Evolutionary conservation across 2,888 invertebrate genomes (phyloP), one percentile per base, ranked within the genome.

Genomic region (Lasioglossum leucozonium): DNA sequence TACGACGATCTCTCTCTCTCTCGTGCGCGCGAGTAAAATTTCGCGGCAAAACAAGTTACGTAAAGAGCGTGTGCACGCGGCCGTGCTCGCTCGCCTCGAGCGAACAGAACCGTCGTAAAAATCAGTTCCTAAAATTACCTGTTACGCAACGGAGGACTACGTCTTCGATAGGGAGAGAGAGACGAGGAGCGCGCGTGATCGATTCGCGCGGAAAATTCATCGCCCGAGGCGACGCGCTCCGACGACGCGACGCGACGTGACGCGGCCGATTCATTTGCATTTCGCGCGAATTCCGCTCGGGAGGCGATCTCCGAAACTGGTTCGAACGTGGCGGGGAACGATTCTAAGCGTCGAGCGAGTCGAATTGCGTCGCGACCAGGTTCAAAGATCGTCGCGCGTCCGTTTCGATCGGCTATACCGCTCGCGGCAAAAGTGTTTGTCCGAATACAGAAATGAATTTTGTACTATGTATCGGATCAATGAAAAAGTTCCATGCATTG

Each of bases 21-120:
- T 51, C 37, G 73, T 78, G 76, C 0, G 22, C 51, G 51, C 22
- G 51, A 51, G 77, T 79, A 81, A 86, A 84, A 85, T 87, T 87
- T 85, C 72, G 40, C 82, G 81, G 72, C 79, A 72, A 85, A 88
- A 82, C 82, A 81, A 73, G 78, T 88, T 85, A 84, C 81, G 62
- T 82, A 87, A 89, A n/a, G 34, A 30, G 34, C 65, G 18, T 30
- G 65, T 5, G 34, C 65, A 30, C 37, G 69, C 73, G 34, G 77
- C 69, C 73, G 72, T 18, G 44, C 74, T 16, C 18, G 58, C 18
- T 65, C 65, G 65, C 62, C 62, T 26, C 62, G 30, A 62, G 72
- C 51, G 73, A 26, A 81, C 65, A 72, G 37, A 65, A 65, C 81
- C 78, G 81, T 82, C 78, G 71, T 65, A 47, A 71, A 72, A 84